Base-by-base conservation (phyloP, 2,797 vertebrate genomes). In the Psittacula echo region DNA sequence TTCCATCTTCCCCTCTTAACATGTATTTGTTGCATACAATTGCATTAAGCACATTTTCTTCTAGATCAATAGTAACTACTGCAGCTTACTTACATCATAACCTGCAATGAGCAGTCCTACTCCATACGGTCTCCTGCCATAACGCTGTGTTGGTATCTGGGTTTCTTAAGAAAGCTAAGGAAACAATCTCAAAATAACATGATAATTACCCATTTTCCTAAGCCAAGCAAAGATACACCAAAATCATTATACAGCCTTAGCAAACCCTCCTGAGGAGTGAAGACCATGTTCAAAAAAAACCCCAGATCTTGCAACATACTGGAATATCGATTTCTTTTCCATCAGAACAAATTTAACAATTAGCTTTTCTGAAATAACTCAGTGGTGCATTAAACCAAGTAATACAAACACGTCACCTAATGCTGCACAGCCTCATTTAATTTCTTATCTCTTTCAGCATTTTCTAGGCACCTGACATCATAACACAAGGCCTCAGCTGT, bases 61-160 rank as follows among this genome's bases (percentile, higher is more conserved):
- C 50, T 13, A 62, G n/a, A 66, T 30, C 47, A 66, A 18, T 0
- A 50, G 41, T 21, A 66, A 65, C 7, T 4, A 80, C 32, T 8
- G 30, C 39, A 65, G 54, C 44, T 53, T 53, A 98, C 99, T 98
- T 97, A 99, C 99, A 96, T 99, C 99, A 95, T 98, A 99, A 80
- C 99, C 99, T 83, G 99, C 99, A 54, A 99, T 99, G 78, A 99
- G 99, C 62, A 99, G 98, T 48, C 99, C 99, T 5, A 99, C 99
- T 3, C 99, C 99, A 27, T 99, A 99, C 0, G 99, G 99, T 95
- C 99, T 98, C 88, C 99, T 97, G 81, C 99, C 99, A 9, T 99
- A 99, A 37, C 99, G 98, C 92, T 99, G 99, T 14, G 99, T 99
- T 54, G 99, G 99, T 96, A 99, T 99, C 98, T 99, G 99, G 68